Conservation (phyloP, 2,888 invertebrate species). For the Pimpla rufipes region DNA sequence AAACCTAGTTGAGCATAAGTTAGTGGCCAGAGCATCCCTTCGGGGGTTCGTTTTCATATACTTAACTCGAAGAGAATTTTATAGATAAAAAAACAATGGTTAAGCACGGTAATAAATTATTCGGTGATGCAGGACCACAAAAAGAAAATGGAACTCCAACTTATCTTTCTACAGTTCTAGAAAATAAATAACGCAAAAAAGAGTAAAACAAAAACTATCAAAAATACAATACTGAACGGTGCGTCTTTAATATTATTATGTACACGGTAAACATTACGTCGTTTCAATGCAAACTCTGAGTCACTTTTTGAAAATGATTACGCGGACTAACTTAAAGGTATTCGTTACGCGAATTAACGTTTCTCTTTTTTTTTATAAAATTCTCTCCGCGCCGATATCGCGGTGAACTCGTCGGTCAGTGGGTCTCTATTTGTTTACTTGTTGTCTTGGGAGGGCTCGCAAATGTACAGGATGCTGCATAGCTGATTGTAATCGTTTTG, state of each 20-base stretch:
- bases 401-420: slow-evolving; percentile 25
- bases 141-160: neutral
- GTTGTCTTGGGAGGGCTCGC: slow-evolving; percentile 28
- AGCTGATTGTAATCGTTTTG: slow-evolving; percentile 83
- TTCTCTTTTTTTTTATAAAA: slow-evolving; percentile 3
- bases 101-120: slow-evolving; percentile 5
- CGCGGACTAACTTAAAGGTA: neutral
- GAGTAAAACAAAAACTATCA: neutral
- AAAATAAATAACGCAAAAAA: neutral
- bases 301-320: neutral
- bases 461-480: slow-evolving; percentile 78
- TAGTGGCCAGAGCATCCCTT: slow-evolving; percentile 82
- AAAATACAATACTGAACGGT: slow-evolving; percentile 12
- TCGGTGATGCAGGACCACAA: neutral
- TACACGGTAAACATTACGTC: slow-evolving; percentile 32
- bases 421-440: slow-evolving; percentile 3
- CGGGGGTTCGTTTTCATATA: slow-evolving; percentile 59
- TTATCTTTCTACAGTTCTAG: neutral
- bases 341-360: neutral
- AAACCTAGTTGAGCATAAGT: slow-evolving; percentile 84
- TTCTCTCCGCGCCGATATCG: slow-evolving; percentile 30
- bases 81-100: neutral
- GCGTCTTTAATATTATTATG: slow-evolving; percentile 26
- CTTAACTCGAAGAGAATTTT: slow-evolving; percentile 27
- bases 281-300: neutral